Evolutionary conservation across 1,140 invertebrate species (phyloP).

Genomic region (Pissodes strobi): DNA sequence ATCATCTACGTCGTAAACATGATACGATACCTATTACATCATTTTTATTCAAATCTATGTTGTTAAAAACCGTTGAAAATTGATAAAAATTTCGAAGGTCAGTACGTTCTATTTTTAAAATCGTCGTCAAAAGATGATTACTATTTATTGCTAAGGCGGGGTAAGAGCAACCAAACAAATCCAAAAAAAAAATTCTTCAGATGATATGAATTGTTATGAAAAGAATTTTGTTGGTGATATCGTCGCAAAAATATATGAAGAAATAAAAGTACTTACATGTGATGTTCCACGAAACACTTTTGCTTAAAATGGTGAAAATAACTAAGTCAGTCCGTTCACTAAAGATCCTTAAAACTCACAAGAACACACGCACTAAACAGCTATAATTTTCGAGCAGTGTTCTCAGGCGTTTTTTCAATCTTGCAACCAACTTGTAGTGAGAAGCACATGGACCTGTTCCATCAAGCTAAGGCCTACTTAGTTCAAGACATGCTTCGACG

Average conservation of each 20-base stretch:
- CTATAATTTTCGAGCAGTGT: no score
- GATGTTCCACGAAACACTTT: no score
- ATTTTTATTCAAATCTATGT: constrained; percentile 13
- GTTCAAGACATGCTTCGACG: not conserved
- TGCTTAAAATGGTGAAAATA: not conserved
- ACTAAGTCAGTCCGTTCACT: constrained; percentile 8
- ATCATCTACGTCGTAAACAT: no score
- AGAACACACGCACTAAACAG: constrained; percentile 16
- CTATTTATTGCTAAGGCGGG: no score
- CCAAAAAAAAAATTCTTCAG: no score
- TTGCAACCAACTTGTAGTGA: not conserved
- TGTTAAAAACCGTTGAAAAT: constrained; percentile 12
- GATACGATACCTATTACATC: no score
- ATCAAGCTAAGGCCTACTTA: not conserved
- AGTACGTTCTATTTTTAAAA: constrained; percentile 11
- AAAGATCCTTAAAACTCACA: not conserved
- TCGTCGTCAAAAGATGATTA: not conserved
- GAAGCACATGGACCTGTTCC: not conserved
- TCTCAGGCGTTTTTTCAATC: not conserved
- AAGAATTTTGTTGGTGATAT: no score
- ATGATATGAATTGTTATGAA: no score
- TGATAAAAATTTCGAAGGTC: constrained; percentile 25
- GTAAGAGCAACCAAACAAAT: no score
- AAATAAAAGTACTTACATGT: no score
- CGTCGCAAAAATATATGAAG: no score